Evolutionary conservation across 2,113 vertebrate species (phyloP).

Genomic region (Sprattus sprattus): DNA sequence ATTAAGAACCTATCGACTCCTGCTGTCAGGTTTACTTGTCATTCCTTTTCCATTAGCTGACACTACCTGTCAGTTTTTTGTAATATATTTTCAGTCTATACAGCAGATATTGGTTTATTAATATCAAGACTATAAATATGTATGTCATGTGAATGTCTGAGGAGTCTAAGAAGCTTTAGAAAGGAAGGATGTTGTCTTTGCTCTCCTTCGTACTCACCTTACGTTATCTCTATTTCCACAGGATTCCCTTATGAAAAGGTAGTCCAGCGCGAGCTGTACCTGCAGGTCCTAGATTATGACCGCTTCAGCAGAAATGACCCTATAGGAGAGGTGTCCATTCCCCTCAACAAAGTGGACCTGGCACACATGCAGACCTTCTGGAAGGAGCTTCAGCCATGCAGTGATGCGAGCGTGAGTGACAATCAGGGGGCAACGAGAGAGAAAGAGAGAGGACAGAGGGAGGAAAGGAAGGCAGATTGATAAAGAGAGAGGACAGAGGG

Average conservation of each 20-base stretch:
- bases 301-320: slow-evolving; percentile 98
- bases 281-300: slow-evolving; percentile 97
- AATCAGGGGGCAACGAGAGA: neutral
- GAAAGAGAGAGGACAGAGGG: neutral
- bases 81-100: neutral
- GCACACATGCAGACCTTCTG: slow-evolving; percentile 98
- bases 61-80: neutral
- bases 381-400: slow-evolving; percentile 98
- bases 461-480: neutral
- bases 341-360: slow-evolving; percentile 95
- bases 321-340: slow-evolving; percentile 95
- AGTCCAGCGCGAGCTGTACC: slow-evolving; percentile 93
- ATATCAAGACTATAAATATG: neutral
- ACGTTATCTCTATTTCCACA: slow-evolving; percentile 52
- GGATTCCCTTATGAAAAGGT: slow-evolving; percentile 98
- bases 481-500: neutral
- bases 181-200: neutral
- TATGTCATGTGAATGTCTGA: neutral
- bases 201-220: neutral
- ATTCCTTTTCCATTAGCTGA: neutral
- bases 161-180: neutral
- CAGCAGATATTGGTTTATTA: neutral
- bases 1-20: neutral
- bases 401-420: slow-evolving; percentile 96
- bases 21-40: slow-evolving; percentile 3